Conservation (phyloP, 92 coral and sea anemone species). For the Paragorgia papillata region DNA sequence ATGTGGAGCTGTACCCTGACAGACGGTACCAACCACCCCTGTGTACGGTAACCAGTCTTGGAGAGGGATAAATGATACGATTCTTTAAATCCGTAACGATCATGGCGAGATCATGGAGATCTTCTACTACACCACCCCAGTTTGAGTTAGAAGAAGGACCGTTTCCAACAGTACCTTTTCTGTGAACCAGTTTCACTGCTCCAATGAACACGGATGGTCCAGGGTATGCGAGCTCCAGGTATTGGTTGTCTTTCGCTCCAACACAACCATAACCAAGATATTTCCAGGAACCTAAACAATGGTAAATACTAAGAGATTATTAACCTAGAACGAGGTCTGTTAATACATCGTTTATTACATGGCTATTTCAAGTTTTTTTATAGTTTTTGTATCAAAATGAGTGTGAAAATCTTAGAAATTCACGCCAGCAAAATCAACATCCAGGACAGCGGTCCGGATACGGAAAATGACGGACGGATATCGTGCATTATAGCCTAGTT, state of each 20-base stretch:
- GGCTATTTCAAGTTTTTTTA: too few relatives aligned
- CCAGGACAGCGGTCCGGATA: too few relatives aligned
- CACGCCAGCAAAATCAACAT: too few relatives aligned
- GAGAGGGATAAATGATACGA: background rate
- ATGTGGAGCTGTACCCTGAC: background rate
- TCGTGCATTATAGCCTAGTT: too few relatives aligned
- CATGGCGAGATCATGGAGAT: background rate
- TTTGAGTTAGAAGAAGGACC: background rate
- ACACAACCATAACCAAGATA: background rate
- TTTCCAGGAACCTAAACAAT: background rate
- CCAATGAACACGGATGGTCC: background rate
- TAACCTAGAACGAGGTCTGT: too few relatives aligned
- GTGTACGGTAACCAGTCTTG: background rate
- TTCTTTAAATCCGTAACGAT: background rate
- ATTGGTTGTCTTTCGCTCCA: background rate
- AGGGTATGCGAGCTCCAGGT: background rate
- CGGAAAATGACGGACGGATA: too few relatives aligned
- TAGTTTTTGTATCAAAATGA: too few relatives aligned
- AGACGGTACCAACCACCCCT: background rate
- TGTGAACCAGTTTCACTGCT: background rate
- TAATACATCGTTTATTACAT: too few relatives aligned
- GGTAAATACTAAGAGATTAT: too few relatives aligned
- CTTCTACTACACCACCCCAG: background rate
- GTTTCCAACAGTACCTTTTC: background rate
- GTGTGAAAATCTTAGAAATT: too few relatives aligned